A percentile compares a stretch with the other conserved stretches of the same genome.
Conservation (phyloP, 1,140 invertebrate species). For the Heterodera schachtii region DNA sequence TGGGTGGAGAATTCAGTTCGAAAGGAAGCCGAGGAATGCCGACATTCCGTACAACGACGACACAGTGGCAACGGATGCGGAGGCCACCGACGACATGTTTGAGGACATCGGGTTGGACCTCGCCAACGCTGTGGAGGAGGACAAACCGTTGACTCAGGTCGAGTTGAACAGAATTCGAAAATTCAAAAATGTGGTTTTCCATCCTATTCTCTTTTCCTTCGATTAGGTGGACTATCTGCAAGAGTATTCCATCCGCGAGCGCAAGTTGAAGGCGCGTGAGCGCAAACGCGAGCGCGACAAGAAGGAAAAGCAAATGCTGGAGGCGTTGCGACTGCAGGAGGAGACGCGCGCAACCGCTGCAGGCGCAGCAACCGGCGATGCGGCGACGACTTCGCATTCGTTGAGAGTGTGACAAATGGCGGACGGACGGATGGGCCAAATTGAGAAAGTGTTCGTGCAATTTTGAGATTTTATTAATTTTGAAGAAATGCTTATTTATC, state of each 20-base stretch:
- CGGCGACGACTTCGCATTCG: too few relatives aligned
- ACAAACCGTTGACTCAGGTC: slow-evolving; percentile 9
- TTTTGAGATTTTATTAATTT: too few relatives aligned
- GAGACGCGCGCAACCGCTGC: neutral
- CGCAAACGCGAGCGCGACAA: slow-evolving; percentile 15
- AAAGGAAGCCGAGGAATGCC: neutral
- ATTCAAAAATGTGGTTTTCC: too few relatives aligned
- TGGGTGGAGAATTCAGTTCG: neutral
- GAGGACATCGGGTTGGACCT: slow-evolving; percentile 17
- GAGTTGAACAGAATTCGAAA: too few relatives aligned
- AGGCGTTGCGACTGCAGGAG: neutral
- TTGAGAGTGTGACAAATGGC: too few relatives aligned
- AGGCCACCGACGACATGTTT: neutral
- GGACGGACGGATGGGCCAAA: too few relatives aligned
- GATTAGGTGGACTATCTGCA: slow-evolving; percentile 22
- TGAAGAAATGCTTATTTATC: too few relatives aligned
- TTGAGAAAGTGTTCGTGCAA: too few relatives aligned
- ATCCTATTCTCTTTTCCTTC: neutral
- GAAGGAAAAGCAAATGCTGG: slow-evolving; percentile 18
- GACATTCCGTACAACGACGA: neutral
- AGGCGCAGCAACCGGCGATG: neutral
- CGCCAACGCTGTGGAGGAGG: slow-evolving; percentile 10
- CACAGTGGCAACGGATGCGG: neutral
- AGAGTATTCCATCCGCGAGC: slow-evolving; percentile 26
- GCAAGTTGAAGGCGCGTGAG: slow-evolving; percentile 22